Conservation (phyloP, 2,113 vertebrate species). For the Patagioenas fasciata region DNA sequence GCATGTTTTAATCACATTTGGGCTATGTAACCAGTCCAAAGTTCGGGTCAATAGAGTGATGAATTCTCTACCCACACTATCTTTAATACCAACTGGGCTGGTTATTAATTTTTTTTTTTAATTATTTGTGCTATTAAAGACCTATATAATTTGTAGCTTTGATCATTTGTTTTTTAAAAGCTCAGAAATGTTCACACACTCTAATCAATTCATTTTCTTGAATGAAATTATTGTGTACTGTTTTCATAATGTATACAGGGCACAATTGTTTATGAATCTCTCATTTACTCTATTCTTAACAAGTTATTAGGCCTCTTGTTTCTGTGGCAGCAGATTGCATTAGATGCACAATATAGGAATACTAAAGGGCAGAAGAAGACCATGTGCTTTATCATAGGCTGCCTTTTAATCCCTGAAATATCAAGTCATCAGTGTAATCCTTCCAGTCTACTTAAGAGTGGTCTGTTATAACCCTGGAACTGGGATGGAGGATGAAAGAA, state of each 20-base stretch:
- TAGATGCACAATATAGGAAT: slow-evolving; percentile 34
- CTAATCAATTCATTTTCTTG: background rate
- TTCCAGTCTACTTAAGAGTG: slow-evolving; percentile 12
- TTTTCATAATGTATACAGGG: background rate
- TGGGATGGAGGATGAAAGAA: slow-evolving; percentile 19
- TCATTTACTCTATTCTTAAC: slow-evolving; percentile 42
- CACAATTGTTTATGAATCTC: slow-evolving; percentile 41
- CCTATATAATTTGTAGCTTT: background rate
- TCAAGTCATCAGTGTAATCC: slow-evolving; percentile 26
- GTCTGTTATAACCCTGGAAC: slow-evolving; percentile 15
- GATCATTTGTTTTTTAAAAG: background rate
- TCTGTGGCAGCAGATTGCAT: slow-evolving; percentile 57
- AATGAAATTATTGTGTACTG: background rate
- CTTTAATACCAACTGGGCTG: background rate
- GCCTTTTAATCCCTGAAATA: slow-evolving; percentile 53
- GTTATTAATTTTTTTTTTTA: slow-evolving; percentile 26
- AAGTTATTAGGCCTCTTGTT: slow-evolving; percentile 17
- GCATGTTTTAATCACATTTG: slow-evolving; percentile 9
- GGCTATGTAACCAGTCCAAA: slow-evolving; percentile 13
- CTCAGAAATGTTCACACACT: background rate
- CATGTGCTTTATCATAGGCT: slow-evolving; percentile 36
- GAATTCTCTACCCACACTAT: background rate
- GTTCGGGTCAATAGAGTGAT: background rate
- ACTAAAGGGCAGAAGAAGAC: slow-evolving; percentile 59
- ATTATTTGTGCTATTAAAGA: slow-evolving; percentile 43